Evolutionary conservation across 1,140 invertebrate species (phyloP).

Genomic region (Leptinotarsa texana): DNA sequence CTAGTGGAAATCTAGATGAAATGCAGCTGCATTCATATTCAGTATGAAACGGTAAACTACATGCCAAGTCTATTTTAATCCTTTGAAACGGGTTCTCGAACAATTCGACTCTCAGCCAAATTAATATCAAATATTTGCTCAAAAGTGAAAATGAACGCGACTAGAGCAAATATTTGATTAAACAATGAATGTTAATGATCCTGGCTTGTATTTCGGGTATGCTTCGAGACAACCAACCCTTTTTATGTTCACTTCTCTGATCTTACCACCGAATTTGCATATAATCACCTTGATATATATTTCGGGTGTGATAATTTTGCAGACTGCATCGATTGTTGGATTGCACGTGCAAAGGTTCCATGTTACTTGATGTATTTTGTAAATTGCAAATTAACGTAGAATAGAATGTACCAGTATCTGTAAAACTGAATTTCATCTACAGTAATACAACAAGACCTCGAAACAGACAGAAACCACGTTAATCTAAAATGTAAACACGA

Average conservation of each 20-base stretch:
- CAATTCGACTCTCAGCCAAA: constrained; percentile 41
- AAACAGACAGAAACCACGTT: neutral
- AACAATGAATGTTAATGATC: constrained; percentile 48
- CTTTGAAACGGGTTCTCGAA: constrained; percentile 1
- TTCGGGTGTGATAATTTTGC: no score
- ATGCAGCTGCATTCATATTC: no score
- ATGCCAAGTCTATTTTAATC: no score
- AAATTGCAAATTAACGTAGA: no score
- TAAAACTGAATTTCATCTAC: no score
- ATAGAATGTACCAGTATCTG: no score
- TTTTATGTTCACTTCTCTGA: constrained; percentile 43
- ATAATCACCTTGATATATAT: constrained; percentile 27
- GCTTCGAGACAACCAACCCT: constrained; percentile 43
- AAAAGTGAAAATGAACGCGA: constrained; percentile 43
- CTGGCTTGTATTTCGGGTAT: constrained; percentile 22
- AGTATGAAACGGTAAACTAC: no score
- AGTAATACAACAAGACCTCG: no score
- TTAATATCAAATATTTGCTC: constrained; percentile 46
- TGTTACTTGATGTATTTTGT: no score
- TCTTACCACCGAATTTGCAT: constrained; percentile 46
- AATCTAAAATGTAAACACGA: neutral
- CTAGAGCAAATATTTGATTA: constrained; percentile 46
- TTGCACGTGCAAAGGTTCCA: no score
- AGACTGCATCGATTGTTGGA: no score
- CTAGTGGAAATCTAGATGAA: no score